Base-by-base conservation (phyloP, 1,140 invertebrate species). In the Trachymyrmex cornetzi region DNA sequence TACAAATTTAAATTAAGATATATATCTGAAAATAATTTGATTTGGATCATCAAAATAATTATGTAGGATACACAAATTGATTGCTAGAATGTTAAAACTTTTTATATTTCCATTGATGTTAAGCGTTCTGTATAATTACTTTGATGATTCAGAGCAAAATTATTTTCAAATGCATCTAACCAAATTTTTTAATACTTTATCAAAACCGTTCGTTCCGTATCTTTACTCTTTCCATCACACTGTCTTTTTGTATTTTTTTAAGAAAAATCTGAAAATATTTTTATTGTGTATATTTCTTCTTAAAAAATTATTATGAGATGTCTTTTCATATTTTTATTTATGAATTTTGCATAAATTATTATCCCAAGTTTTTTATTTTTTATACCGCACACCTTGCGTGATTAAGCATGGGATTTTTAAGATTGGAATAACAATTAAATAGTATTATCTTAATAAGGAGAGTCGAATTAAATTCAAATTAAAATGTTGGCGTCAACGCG, bases 391-490 rank as follows among this genome's bases (percentile, higher is more conserved):
- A 34, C 55, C 63, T 81, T 22, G 19, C 30, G 27, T n/a, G 5
- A 69, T 80, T 80, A 57, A 71, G 1, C 22, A 16, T 14, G 27
- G 16, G 22, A 57, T 72, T 3, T 22, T 57, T 44, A 48, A 59
- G 19, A 27, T 24, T 27, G 24, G 12, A 61, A 48, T 12, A 61
- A 38, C 19, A 82, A 74, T 82, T 50, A 74, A 50, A 75, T 34
- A 19, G 9, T 34, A 61, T 82, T 22, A 61, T 12, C 27, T 30
- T 84, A 75, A 63, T 48, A 75, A 55, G 19, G 1, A n/a, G 12
- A 61, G n/a, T 59, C 7, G 38, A 84, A 75, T 84, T 75, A 75
- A 63, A 84, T 63, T 84, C 55, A 74, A 84, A 75, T 84, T 75
- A 75, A 24, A 84, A 38, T 30, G 55, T 22, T 38, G 66, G 38